A percentile compares a stretch with the other conserved stretches of the same genome.
These are phyloP conservation scores for Calyptommatus sinebrachiatus DNA, from an alignment of 2,113 vertebrate species.

Conservation along the genomic window DNA sequence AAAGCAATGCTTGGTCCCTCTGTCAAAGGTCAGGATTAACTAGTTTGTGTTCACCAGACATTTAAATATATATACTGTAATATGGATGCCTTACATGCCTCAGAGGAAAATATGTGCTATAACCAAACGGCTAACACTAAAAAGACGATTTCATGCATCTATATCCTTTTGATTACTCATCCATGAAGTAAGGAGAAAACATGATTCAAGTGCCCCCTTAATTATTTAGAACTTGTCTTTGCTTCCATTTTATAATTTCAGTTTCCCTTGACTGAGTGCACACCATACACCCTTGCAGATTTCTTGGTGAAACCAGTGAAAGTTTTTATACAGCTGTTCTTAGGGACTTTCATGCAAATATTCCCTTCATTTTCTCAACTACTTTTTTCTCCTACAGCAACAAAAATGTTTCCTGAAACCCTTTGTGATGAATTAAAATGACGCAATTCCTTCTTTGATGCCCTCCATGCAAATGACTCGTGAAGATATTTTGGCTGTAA, in stretches of 20 bases:
- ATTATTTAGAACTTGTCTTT: background rate
- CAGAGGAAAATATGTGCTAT: no score
- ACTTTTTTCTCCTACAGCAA: background rate
- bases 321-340: background rate
- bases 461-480: background rate
- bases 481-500: background rate
- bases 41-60: no score
- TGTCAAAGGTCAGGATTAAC: no score
- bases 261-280: constrained; percentile 6
- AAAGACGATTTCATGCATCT: no score
- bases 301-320: constrained; percentile 27
- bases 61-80: no score
- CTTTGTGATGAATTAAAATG: background rate
- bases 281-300: background rate
- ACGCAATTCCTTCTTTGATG: background rate
- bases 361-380: background rate
- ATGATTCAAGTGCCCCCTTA: background rate
- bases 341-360: background rate
- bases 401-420: background rate
- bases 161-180: no score
- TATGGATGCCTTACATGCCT: no score
- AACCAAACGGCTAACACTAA: no score
- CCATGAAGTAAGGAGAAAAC: no score
- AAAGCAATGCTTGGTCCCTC: no score
- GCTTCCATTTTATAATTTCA: constrained; percentile 18